These are phyloP conservation scores for Osmerus eperlanus DNA, from an alignment of 2,113 vertebrate genomes.

Conservation along the genomic window DNA sequence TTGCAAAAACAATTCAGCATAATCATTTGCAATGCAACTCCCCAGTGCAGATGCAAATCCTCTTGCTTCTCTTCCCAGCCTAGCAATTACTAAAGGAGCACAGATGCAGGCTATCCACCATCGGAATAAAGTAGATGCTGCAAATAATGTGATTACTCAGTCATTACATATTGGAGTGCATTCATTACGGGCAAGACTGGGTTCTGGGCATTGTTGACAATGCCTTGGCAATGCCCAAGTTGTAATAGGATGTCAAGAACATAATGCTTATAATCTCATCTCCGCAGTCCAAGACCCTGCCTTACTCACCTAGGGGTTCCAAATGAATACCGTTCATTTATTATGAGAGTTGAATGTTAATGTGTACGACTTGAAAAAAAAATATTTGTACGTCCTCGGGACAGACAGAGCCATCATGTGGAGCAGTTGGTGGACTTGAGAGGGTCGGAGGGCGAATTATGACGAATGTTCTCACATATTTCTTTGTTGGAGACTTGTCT, in stretches of 20 bases:
- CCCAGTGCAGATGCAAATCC: slow-evolving; percentile 64
- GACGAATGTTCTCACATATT: too few relatives aligned
- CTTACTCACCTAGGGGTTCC: slow-evolving; percentile 39
- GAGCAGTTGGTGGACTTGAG: background rate
- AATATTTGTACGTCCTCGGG: background rate
- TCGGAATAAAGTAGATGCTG: slow-evolving; percentile 63
- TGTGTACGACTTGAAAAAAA: background rate
- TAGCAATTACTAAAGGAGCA: slow-evolving; percentile 66
- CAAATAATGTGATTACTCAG: slow-evolving; percentile 73
- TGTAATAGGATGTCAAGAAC: slow-evolving; percentile 56
- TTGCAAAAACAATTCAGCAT: slow-evolving; percentile 74
- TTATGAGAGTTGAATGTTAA: slow-evolving; percentile 45
- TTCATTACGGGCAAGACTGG: slow-evolving; percentile 64
- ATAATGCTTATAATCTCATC: slow-evolving; percentile 54
- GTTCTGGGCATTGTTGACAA: slow-evolving; percentile 65
- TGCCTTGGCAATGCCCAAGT: slow-evolving; percentile 44
- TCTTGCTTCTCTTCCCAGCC: slow-evolving; percentile 46
- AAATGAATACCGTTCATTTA: slow-evolving; percentile 50
- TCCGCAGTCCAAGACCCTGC: slow-evolving; percentile 42
- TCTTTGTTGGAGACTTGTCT: too few relatives aligned
- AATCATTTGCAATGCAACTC: slow-evolving; percentile 66
- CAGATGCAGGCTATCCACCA: slow-evolving; percentile 61
- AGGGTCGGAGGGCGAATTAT: background rate
- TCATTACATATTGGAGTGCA: slow-evolving; percentile 69
- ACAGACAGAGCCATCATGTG: background rate